Conservation (phyloP, 2,888 invertebrate genomes). For the Plutella xylostella region DNA sequence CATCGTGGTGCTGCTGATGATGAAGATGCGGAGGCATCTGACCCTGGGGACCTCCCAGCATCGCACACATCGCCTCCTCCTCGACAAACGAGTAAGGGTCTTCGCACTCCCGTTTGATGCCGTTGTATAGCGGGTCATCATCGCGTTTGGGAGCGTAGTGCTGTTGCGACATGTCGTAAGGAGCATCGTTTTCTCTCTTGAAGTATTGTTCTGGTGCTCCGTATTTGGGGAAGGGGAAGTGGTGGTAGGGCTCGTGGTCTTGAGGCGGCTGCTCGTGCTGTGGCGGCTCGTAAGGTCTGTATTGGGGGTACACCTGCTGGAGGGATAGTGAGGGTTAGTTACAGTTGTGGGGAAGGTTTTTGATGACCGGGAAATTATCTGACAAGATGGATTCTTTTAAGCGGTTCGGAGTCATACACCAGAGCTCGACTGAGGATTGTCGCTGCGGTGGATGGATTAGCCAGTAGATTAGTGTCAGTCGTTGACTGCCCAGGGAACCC, state of each 20-base stretch:
- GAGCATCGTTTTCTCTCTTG: constrained; percentile 54
- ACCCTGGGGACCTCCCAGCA: constrained; percentile 43
- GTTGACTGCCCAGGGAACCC: too few species aligned
- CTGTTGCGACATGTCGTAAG: constrained; percentile 60
- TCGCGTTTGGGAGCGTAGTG: constrained; percentile 35
- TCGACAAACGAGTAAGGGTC: constrained; percentile 91
- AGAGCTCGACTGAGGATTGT: too few species aligned
- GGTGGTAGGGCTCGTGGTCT: constrained; percentile 42
- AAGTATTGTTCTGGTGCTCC: constrained; percentile 20
- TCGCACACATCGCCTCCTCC: constrained; percentile 76
- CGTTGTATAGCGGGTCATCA: constrained; percentile 44
- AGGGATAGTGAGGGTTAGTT: neutral
- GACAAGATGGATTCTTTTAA: too few species aligned
- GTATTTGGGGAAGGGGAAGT: constrained; percentile 45
- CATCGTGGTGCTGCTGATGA: constrained; percentile 22
- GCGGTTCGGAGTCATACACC: too few species aligned
- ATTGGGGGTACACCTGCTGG: constrained; percentile 12
- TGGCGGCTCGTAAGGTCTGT: constrained; percentile 40
- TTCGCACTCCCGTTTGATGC: constrained; percentile 74
- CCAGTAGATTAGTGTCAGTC: too few species aligned
- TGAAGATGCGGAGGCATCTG: constrained; percentile 30
- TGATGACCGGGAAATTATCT: too few species aligned
- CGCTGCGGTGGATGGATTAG: too few species aligned
- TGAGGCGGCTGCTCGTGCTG: constrained; percentile 25
- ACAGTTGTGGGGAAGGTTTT: constrained; percentile 4